Conservation (phyloP, 2,888 invertebrate genomes). For the Clunio marinus region DNA sequence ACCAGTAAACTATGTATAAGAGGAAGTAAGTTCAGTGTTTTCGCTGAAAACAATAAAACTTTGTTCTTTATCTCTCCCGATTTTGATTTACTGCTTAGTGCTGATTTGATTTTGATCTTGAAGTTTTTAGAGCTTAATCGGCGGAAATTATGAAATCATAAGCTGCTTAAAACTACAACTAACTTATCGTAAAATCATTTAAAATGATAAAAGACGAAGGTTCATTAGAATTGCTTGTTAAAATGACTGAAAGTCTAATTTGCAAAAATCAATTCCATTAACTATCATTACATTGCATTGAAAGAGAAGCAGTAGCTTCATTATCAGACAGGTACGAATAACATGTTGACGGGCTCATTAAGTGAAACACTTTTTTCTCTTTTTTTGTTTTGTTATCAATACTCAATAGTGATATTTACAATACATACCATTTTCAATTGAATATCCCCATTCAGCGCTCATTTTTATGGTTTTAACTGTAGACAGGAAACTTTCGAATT, state of each 20-base stretch:
- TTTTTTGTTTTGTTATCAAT: too few species aligned
- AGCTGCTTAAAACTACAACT: too few species aligned
- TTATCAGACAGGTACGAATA: neutral
- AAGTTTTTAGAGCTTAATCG: neutral
- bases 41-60: too few species aligned
- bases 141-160: neutral
- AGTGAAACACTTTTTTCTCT: too few species aligned
- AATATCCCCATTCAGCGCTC: constrained; percentile 5
- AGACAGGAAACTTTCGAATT: too few species aligned
- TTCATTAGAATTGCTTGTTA: neutral
- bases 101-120: neutral
- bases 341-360: too few species aligned
- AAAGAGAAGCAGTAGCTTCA: neutral
- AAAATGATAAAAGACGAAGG: too few species aligned
- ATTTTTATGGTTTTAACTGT: neutral
- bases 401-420: neutral
- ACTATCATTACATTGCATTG: neutral
- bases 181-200: too few species aligned
- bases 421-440: neutral
- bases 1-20: too few species aligned
- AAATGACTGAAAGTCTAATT: neutral
- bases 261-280: neutral
- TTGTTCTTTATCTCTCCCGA: too few species aligned
- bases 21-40: too few species aligned
- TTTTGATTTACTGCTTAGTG: too few species aligned